phyloP scores from a whole-genome alignment of 2,888 invertebrate genomes.

The Meta bourneti region DNA sequence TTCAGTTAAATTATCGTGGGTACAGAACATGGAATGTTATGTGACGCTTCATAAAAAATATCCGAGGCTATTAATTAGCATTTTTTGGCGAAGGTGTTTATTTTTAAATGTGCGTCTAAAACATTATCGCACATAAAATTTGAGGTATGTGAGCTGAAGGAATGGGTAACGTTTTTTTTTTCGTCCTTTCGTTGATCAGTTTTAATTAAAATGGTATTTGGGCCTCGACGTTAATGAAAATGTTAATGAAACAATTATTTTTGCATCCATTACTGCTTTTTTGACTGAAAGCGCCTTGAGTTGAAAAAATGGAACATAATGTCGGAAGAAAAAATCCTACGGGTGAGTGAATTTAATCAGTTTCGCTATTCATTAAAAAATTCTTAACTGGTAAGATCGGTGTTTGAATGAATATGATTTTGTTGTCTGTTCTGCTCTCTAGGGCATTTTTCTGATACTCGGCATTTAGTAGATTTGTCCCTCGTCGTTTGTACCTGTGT shows the following conservation, averaged over 20 bases:
- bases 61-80: background rate
- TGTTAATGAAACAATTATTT: slow-evolving; percentile 41
- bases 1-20: too few relatives aligned
- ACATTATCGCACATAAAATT: background rate
- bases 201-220: slow-evolving; percentile 50
- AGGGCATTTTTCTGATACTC: background rate
- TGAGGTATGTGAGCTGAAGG: background rate
- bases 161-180: background rate
- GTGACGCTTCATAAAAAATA: background rate
- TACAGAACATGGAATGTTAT: background rate
- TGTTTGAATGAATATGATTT: background rate
- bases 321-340: background rate
- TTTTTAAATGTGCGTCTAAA: too few relatives aligned
- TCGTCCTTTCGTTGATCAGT: slow-evolving; percentile 3
- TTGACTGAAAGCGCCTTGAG: slow-evolving; percentile 2
- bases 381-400: background rate
- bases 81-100: background rate
- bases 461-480: too few relatives aligned
- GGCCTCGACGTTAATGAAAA: slow-evolving; percentile 21
- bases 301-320: background rate
- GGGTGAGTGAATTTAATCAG: slow-evolving; percentile 21
- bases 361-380: slow-evolving; percentile 18
- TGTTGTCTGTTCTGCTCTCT: background rate
- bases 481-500: too few relatives aligned
- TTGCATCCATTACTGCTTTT: slow-evolving; percentile 24